Base-by-base conservation (phyloP, 2,888 invertebrate genomes). In the Thereva nobilitata region DNA sequence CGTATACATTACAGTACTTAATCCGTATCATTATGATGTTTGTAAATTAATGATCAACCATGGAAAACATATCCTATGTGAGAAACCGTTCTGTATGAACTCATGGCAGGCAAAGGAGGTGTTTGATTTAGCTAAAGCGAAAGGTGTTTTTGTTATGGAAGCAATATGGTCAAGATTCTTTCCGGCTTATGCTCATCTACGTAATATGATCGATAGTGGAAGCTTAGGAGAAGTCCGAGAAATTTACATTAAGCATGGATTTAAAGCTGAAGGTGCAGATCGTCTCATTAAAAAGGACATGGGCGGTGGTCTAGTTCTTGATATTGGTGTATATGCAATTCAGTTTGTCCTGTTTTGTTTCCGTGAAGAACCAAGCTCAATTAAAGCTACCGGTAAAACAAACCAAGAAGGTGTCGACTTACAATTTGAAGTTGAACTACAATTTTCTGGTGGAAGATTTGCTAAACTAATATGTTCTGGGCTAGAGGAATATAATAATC, bases 31-130 rank as follows among this genome's bases (percentile, higher is more conserved):
- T 80, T 86, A 86, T 70, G 82, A 84, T 34, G 79, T 89, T 7
- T 82, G 86, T 0, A 88, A 88, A 76, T 74, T 90, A 70, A 89
- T 91, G 85, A 81, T 95, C 35, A 85, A 89, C 68, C 83, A 87
- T 73, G 91, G 91, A 0, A 95, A 95, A 77, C 89, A 91, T 74
- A 89, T 95, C 3, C 80, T 95, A 3, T 92, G 93, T 77, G 95
- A 95, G 78, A 95, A 94, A 78, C 93, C 95, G 0, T 80, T 95
- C 68, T 88, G 90, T 45, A 79, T 94, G 80, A 92, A 92, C 76
- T 81, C 83, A 41, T 87, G 87, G 71, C 88, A 94, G 78, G 84
- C 88, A 0, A 82, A 84, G 64, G 85, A 87, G 72, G 78, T 95
- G 63, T 78, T 92, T 3, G 79, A 84, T 37, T 73, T 86, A 0